These are phyloP conservation scores for Mamestra brassicae DNA, from an alignment of 2,888 invertebrate genomes.

Conservation along the genomic window DNA sequence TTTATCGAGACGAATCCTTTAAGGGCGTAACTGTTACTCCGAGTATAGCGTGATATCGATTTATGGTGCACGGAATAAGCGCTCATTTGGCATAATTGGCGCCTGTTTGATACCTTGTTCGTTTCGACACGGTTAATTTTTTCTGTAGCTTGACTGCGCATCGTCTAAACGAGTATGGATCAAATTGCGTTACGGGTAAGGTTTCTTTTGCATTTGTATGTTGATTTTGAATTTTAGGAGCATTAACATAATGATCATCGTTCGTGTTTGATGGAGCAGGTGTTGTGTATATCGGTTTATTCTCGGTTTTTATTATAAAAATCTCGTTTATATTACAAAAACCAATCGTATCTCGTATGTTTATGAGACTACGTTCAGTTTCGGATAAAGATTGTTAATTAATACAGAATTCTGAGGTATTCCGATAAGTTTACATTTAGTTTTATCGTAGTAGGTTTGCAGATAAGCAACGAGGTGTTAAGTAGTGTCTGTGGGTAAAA, in stretches of 20 bases:
- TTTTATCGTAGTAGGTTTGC: slow-evolving; percentile 27
- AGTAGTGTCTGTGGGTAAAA: slow-evolving; percentile 10
- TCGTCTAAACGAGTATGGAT: slow-evolving; percentile 75
- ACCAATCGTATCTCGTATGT: slow-evolving; percentile 79
- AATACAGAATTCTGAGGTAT: slow-evolving; percentile 73
- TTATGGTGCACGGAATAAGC: slow-evolving; percentile 87
- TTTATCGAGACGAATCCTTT: slow-evolving; percentile 82
- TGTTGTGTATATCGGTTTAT: slow-evolving; percentile 88
- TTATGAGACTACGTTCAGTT: slow-evolving; percentile 81
- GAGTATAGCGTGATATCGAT: slow-evolving; percentile 86
- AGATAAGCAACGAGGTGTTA: slow-evolving; percentile 44
- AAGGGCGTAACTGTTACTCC: slow-evolving; percentile 87
- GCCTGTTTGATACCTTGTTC: slow-evolving; percentile 83
- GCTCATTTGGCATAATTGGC: slow-evolving; percentile 89
- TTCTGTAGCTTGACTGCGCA: slow-evolving; percentile 74
- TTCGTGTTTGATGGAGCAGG: slow-evolving; percentile 89
- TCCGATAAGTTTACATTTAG: slow-evolving; percentile 56
- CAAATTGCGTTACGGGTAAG: slow-evolving; percentile 74
- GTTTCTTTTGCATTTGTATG: slow-evolving; percentile 75
- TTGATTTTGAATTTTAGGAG: slow-evolving; percentile 78
- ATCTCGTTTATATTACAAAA: slow-evolving; percentile 87
- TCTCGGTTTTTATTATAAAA: slow-evolving; percentile 89
- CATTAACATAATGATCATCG: slow-evolving; percentile 89
- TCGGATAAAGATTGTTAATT: slow-evolving; percentile 78
- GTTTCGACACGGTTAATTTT: slow-evolving; percentile 82